Conservation (phyloP, 2,888 invertebrate species). For the Aelia acuminata region DNA sequence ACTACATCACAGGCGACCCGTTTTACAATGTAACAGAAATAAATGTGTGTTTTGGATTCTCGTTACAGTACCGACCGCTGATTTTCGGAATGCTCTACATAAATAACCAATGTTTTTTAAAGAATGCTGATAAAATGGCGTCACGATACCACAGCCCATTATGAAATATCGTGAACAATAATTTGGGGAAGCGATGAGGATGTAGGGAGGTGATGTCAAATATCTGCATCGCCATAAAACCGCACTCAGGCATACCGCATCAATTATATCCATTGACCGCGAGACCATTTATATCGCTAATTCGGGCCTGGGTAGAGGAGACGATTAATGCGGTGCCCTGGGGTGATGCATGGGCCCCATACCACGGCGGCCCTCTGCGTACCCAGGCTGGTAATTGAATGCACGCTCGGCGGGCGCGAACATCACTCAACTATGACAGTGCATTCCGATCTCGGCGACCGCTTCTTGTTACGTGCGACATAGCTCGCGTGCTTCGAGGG, state of each 20-base stretch:
- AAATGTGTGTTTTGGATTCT: too few species aligned
- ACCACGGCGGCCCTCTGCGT: not conserved
- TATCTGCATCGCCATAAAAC: constrained; percentile 54
- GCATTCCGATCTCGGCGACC: not conserved
- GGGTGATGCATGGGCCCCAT: constrained; percentile 45
- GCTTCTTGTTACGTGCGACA: not conserved
- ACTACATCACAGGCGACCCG: too few species aligned
- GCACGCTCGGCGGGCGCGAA: not conserved
- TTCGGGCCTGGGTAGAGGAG: constrained; percentile 54
- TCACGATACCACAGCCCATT: not conserved
- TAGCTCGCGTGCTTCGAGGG: not conserved
- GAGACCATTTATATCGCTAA: constrained; percentile 52
- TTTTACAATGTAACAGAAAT: too few species aligned
- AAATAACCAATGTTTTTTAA: not conserved
- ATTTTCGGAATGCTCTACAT: not conserved
- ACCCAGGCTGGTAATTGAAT: constrained; percentile 36
- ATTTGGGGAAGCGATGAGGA: not conserved
- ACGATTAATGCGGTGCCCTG: constrained; percentile 43
- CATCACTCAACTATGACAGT: constrained; percentile 43
- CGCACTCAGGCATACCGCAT: constrained; percentile 52
- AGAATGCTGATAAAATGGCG: not conserved
- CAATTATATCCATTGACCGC: constrained; percentile 57
- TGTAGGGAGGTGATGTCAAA: constrained; percentile 40
- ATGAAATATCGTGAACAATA: constrained; percentile 25
- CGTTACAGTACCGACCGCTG: too few species aligned